Conservation (phyloP, 2,888 invertebrate genomes). For the Phyllotreta striolata region DNA sequence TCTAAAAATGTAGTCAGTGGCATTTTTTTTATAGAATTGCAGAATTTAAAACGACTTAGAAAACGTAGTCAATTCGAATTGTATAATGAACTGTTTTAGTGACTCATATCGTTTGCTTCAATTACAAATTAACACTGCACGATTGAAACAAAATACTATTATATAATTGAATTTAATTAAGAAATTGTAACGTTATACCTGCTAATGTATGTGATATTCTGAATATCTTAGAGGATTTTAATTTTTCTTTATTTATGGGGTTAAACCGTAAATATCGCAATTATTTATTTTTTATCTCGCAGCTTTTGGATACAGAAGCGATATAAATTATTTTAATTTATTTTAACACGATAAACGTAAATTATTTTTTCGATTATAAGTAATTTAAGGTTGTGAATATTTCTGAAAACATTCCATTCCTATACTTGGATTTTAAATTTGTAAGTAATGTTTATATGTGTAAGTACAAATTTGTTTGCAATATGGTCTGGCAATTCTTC, state of each 20-base stretch:
- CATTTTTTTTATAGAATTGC: no score
- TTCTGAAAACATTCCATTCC: no score
- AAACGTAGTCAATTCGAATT: no score
- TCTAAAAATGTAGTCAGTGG: no score
- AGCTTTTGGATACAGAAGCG: no score
- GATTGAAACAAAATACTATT: conserved; percentile 31
- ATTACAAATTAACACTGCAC: conserved; percentile 23
- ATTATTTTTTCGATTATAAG: neutral
- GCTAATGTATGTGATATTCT: conserved; percentile 30
- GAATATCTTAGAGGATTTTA: conserved; percentile 26
- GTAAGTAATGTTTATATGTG: no score
- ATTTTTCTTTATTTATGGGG: conserved; percentile 10
- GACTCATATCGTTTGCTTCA: conserved; percentile 17
- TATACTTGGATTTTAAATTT: no score
- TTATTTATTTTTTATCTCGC: no score
- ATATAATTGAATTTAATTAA: conserved; percentile 23
- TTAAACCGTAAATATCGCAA: conserved; percentile 16
- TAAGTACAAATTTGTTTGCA: no score
- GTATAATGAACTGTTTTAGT: conserved; percentile 2
- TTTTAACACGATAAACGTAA: conserved; percentile 18
- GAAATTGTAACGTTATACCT: conserved; percentile 28
- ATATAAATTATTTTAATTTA: conserved; percentile 22
- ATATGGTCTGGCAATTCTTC: no score
- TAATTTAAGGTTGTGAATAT: no score
- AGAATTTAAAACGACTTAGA: no score